These are phyloP conservation scores for Troides helena DNA, from an alignment of 2,888 invertebrate species.

Conservation along the genomic window DNA sequence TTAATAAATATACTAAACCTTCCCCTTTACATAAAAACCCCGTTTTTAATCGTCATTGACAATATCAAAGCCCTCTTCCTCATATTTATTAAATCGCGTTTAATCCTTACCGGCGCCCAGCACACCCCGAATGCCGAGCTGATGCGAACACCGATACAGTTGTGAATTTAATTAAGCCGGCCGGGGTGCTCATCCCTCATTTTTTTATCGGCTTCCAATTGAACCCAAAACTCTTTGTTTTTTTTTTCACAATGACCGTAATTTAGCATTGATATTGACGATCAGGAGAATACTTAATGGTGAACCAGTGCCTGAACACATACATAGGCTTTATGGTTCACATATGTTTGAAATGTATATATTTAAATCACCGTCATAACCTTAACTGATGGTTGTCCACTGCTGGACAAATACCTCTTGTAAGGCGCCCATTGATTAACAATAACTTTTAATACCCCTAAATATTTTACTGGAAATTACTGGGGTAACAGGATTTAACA, in stretches of 20 bases:
- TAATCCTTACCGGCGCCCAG: background rate
- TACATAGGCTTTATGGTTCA: too few relatives aligned
- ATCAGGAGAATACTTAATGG: too few relatives aligned
- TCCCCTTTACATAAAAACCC: background rate
- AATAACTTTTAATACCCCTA: too few relatives aligned
- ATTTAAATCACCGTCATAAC: too few relatives aligned
- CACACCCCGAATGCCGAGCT: slow-evolving; percentile 24
- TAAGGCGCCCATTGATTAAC: too few relatives aligned
- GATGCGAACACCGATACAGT: slow-evolving; percentile 49
- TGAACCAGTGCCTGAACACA: too few relatives aligned
- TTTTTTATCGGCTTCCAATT: slow-evolving; percentile 50
- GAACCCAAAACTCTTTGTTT: slow-evolving; percentile 36
- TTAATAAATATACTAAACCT: slow-evolving; percentile 3
- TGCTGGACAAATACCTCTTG: too few relatives aligned
- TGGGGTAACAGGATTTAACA: too few relatives aligned
- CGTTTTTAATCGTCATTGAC: slow-evolving; percentile 14
- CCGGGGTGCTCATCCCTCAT: slow-evolving; percentile 41
- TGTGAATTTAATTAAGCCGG: slow-evolving; percentile 52
- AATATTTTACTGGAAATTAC: too few relatives aligned
- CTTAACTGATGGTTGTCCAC: too few relatives aligned
- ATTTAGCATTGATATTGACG: slow-evolving; percentile 9
- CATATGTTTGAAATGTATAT: too few relatives aligned
- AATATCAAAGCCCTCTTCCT: slow-evolving; percentile 2
- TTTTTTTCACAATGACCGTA: slow-evolving; percentile 25
- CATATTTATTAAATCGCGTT: slow-evolving; percentile 24